A percentile compares a stretch with the other conserved stretches of the same genome.
Conservation (phyloP, 1,140 invertebrate genomes). For the Homarus americanus region DNA sequence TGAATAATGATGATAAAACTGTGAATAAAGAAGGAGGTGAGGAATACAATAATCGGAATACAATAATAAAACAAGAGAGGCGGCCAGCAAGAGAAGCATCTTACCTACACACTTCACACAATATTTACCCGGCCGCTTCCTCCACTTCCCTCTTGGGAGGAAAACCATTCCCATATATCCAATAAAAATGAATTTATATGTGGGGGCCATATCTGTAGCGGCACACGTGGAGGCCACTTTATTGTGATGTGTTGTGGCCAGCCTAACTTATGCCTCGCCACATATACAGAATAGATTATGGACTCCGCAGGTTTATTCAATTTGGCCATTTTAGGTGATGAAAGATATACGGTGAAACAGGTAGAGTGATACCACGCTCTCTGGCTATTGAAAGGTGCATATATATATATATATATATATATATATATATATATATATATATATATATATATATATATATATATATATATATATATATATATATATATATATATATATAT, state of each 20-base stretch:
- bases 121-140: no score
- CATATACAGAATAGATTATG: neutral
- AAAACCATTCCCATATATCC: neutral
- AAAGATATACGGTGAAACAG: neutral
- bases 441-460: slow-evolving; percentile 13
- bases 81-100: no score
- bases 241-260: neutral
- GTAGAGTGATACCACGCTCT: neutral
- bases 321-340: neutral
- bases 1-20: no score
- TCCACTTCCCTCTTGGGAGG: neutral
- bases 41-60: no score
- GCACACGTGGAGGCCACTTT: neutral
- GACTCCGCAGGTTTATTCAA: neutral
- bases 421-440: slow-evolving; percentile 32
- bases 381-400: no score
- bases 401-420: slow-evolving; percentile 6
- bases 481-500: slow-evolving; percentile 30
- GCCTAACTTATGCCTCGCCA: neutral
- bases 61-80: no score
- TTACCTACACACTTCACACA: no score
- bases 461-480: slow-evolving; percentile 25
- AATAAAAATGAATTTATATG: slow-evolving; percentile 12
- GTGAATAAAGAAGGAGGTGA: no score
- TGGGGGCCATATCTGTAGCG: neutral